A percentile compares a stretch with the other conserved stretches of the same genome.
Evolutionary conservation across 2,797 vertebrate genomes (phyloP).

Genomic region (Enoplosus armatus): DNA sequence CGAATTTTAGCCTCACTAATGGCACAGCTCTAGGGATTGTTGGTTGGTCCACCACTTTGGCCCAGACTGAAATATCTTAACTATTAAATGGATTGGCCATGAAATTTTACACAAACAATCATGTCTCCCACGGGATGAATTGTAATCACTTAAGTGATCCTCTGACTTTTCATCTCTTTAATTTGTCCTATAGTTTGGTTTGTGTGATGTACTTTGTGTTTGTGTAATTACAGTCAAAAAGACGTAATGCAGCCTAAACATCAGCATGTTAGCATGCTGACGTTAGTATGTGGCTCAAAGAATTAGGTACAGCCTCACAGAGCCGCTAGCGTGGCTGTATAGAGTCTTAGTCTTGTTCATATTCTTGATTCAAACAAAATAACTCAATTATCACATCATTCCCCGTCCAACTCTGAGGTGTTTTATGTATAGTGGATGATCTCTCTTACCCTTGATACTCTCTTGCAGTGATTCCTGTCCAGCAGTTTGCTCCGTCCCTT

Average conservation of each 20-base stretch:
- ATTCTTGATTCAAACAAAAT: not conserved
- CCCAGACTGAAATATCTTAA: not conserved
- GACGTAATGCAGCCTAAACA: not conserved
- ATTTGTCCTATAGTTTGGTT: not conserved
- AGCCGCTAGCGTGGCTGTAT: not conserved
- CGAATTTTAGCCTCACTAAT: not conserved
- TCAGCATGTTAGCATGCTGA: slow-evolving; percentile 1
- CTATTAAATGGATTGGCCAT: too few relatives aligned
- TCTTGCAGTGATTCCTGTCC: slow-evolving; percentile 79
- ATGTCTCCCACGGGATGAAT: not conserved
- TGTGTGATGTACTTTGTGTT: not conserved
- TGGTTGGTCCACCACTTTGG: not conserved
- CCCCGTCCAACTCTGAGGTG: not conserved
- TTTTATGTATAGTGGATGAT: not conserved
- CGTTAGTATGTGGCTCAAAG: not conserved
- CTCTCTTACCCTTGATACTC: slow-evolving; percentile 69
- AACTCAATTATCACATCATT: not conserved
- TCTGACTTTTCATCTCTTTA: not conserved
- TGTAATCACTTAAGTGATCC: not conserved
- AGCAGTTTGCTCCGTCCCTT: slow-evolving; percentile 72
- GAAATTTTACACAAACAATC: not conserved
- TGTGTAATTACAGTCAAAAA: slow-evolving; percentile 2
- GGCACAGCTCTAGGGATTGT: not conserved
- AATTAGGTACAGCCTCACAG: not conserved
- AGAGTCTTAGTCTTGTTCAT: not conserved